Conservation (phyloP, 2,797 vertebrate genomes). For the Dermochelys coriacea region DNA sequence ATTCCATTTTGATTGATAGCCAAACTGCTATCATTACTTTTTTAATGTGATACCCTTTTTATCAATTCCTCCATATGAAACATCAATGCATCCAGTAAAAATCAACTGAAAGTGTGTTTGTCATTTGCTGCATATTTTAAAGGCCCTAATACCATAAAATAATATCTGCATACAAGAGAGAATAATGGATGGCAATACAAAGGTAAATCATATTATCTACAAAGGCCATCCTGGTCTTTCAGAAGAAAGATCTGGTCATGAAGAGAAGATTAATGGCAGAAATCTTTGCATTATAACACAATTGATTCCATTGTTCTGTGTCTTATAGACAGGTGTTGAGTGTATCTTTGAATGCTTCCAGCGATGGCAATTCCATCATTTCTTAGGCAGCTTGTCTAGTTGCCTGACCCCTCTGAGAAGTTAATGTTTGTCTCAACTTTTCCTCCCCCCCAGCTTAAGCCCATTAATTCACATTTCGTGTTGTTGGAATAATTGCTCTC, state of each 20-base stretch:
- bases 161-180: neutral
- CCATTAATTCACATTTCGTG: neutral
- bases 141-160: neutral
- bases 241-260: neutral
- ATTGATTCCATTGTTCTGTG: neutral
- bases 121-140: neutral
- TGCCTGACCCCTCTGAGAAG: neutral
- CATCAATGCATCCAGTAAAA: neutral
- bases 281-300: neutral
- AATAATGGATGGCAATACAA: neutral
- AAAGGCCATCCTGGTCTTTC: neutral
- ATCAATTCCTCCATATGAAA: neutral
- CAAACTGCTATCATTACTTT: neutral
- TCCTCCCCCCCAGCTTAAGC: neutral
- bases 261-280: neutral
- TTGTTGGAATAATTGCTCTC: conserved; percentile 44
- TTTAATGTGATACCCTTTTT: neutral
- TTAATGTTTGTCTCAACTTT: conserved; percentile 16
- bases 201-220: neutral
- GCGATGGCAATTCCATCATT: neutral
- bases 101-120: neutral
- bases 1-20: neutral
- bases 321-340: neutral
- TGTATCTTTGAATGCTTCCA: conserved; percentile 16
- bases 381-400: neutral